These are phyloP conservation scores for Sycophila sp. DNA, from an alignment of 1,140 invertebrate genomes.

Conservation along the genomic window DNA sequence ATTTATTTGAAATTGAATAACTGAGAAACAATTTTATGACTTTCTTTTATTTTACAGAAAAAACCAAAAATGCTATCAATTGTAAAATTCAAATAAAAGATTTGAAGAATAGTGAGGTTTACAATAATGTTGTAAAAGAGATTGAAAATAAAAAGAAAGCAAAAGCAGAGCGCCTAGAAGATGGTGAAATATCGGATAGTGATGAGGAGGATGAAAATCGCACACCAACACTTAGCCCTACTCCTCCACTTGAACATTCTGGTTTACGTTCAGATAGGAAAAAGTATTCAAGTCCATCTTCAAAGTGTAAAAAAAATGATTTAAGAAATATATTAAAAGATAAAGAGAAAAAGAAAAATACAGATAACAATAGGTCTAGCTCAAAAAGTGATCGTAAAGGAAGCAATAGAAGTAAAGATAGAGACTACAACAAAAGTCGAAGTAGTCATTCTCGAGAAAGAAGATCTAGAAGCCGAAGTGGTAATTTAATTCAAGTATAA, in stretches of 20 bases:
- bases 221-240: slow-evolving; percentile 59
- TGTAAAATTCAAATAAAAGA: slow-evolving; percentile 72
- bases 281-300: slow-evolving; percentile 40
- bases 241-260: slow-evolving; percentile 42
- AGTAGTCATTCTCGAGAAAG: slow-evolving; percentile 52
- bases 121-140: slow-evolving; percentile 73
- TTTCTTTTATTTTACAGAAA: slow-evolving; percentile 52
- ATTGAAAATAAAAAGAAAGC: slow-evolving; percentile 73
- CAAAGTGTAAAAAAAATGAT: slow-evolving; percentile 59
- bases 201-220: slow-evolving; percentile 68
- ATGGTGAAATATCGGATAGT: slow-evolving; percentile 72
- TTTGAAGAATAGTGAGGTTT: slow-evolving; percentile 74
- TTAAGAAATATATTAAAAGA: slow-evolving; percentile 62
- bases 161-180: slow-evolving; percentile 72
- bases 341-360: slow-evolving; percentile 63
- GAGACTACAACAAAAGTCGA: slow-evolving; percentile 44
- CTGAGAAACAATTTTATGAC: slow-evolving; percentile 1
- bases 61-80: slow-evolving; percentile 52
- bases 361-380: slow-evolving; percentile 53
- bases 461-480: slow-evolving; percentile 52
- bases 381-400: slow-evolving; percentile 61
- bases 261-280: slow-evolving; percentile 43
- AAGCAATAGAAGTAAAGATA: slow-evolving; percentile 49
- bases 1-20: not conserved
- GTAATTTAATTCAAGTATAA: slow-evolving; percentile 37